phyloP scores from a whole-genome alignment of 23 tunicate genomes.

The Styela clava region DNA sequence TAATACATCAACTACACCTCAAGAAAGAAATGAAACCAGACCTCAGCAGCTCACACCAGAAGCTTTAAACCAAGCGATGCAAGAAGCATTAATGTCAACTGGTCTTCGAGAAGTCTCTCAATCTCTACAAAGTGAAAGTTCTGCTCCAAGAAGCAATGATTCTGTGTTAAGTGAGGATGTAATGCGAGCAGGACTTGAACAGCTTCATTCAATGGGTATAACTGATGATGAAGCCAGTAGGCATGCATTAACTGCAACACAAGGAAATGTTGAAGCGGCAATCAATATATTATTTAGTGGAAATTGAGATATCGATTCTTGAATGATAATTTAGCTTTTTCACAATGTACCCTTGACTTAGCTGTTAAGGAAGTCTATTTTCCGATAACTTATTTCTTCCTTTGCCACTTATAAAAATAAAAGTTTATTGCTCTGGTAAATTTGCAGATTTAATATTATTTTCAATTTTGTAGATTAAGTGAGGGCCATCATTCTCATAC shows the following conservation, averaged over 20 bases:
- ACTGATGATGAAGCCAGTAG: constrained; percentile 57
- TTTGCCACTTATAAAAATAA: too few species aligned
- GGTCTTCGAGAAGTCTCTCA: constrained; percentile 10
- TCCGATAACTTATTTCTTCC: too few species aligned
- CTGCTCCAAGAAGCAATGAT: background rate
- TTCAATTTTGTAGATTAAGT: too few species aligned
- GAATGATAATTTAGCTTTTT: too few species aligned
- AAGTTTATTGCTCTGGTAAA: too few species aligned
- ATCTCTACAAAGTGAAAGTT: background rate
- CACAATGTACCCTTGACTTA: too few species aligned
- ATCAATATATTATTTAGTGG: constrained; percentile 51
- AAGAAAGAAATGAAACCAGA: background rate
- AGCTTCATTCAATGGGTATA: constrained; percentile 70
- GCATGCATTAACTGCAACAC: constrained; percentile 58
- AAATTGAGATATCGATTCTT: too few species aligned
- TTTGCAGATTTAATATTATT: too few species aligned
- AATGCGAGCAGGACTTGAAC: constrained; percentile 47
- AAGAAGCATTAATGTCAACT: constrained; percentile 37
- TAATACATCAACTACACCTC: background rate
- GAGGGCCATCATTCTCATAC: too few species aligned
- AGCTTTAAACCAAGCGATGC: constrained; percentile 68
- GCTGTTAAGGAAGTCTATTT: too few species aligned
- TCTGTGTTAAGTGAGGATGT: background rate
- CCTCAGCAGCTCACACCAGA: constrained; percentile 28
- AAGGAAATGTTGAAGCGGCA: constrained; percentile 71